Percentiles rank a stretch among this genome's conserved stretches.
Conservation (phyloP, 2,113 vertebrate genomes). For the Dicerorhinus sumatrensis region DNA sequence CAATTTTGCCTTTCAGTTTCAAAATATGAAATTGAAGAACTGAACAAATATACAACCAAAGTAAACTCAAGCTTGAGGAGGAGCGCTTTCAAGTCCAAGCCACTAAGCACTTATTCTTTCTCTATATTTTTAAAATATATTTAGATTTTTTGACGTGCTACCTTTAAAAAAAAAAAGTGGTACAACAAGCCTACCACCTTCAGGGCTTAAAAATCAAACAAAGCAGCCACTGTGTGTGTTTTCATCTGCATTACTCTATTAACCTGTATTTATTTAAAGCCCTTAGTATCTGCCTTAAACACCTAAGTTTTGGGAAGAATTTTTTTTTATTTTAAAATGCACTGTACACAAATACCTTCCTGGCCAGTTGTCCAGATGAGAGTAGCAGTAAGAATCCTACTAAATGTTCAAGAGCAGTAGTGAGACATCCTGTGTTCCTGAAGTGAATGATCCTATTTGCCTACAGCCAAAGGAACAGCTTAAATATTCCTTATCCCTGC, state of each 20-base stretch:
- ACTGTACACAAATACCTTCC: not conserved
- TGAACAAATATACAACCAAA: slow-evolving; percentile 21
- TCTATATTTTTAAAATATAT: not conserved
- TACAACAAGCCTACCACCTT: not conserved
- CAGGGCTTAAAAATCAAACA: not conserved
- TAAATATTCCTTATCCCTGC: not conserved
- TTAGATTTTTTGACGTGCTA: slow-evolving; percentile 24
- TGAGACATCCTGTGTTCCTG: not conserved
- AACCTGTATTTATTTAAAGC: slow-evolving; percentile 1
- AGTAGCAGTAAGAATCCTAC: not conserved
- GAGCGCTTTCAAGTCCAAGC: not conserved
- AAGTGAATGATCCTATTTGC: not conserved
- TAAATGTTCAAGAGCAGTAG: not conserved
- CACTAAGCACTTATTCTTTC: not conserved
- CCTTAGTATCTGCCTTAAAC: not conserved
- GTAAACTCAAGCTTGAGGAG: slow-evolving; percentile 29
- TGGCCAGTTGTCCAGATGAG: not conserved
- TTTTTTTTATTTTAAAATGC: not conserved
- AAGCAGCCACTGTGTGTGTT: not conserved
- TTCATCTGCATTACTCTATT: not conserved
- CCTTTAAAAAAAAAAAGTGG: not conserved
- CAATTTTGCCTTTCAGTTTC: not conserved
- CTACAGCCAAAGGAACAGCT: not conserved
- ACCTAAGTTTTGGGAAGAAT: not conserved
- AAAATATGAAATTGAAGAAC: slow-evolving; percentile 13